phyloP scores from a whole-genome alignment of 2,797 vertebrate species.

The Pangasius mekongensis region DNA sequence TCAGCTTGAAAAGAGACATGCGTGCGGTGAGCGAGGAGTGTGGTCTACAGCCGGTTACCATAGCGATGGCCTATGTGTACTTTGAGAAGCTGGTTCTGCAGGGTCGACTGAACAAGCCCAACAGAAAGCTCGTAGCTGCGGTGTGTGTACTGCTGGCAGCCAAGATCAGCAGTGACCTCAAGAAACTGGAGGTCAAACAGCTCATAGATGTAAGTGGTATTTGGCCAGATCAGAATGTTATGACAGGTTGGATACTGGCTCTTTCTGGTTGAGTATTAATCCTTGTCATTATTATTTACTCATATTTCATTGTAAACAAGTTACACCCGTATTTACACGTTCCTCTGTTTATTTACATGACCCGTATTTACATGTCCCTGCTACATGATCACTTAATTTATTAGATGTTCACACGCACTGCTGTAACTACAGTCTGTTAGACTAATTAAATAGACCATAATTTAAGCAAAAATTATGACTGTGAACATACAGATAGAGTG shows the following conservation, averaged over 20 bases:
- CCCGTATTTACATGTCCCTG: neutral
- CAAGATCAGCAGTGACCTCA: constrained; percentile 97
- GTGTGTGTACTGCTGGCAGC: constrained; percentile 93
- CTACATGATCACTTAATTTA: neutral
- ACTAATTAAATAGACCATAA: neutral
- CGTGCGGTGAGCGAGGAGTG: constrained; percentile 89
- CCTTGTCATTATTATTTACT: neutral
- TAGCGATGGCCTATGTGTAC: constrained; percentile 96
- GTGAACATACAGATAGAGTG: neutral
- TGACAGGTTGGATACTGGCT: neutral
- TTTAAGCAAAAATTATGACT: neutral
- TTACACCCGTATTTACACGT: neutral
- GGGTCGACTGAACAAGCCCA: constrained; percentile 96
- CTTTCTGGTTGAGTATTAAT: neutral
- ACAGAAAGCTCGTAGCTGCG: constrained; percentile 94
- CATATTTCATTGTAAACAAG: neutral
- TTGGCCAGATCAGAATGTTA: neutral
- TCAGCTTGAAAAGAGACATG: constrained; percentile 95
- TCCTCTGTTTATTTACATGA: neutral
- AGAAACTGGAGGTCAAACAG: constrained; percentile 91
- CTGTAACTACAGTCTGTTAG: neutral
- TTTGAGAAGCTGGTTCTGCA: constrained; percentile 98
- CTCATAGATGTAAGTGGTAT: constrained; percentile 89
- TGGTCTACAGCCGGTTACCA: constrained; percentile 89
- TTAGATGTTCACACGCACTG: neutral